These are phyloP conservation scores for Horisme vitalbata DNA, from an alignment of 2,888 invertebrate species.

Conservation along the genomic window DNA sequence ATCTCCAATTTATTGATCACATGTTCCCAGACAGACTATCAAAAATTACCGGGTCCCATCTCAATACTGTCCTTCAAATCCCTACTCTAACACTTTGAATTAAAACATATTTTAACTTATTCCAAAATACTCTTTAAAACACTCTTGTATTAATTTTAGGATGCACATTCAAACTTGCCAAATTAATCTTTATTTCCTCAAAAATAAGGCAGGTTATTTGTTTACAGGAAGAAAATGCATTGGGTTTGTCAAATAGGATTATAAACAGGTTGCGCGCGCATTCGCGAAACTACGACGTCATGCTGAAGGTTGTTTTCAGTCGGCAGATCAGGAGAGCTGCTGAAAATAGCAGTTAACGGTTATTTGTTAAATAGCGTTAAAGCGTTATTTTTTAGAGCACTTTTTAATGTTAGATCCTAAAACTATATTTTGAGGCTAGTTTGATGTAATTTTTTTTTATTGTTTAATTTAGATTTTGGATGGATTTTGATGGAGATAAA, in stretches of 20 bases:
- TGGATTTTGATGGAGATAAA: too few relatives aligned
- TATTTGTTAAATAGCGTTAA: not conserved
- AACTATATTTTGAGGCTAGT: too few relatives aligned
- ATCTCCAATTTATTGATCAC: slow-evolving; percentile 21
- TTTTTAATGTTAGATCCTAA: too few relatives aligned
- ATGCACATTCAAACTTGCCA: not conserved
- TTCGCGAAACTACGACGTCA: slow-evolving; percentile 48
- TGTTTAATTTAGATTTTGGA: too few relatives aligned
- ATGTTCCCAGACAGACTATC: not conserved
- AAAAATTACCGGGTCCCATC: slow-evolving; percentile 21
- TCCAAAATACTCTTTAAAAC: not conserved
- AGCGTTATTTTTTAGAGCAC: not conserved
- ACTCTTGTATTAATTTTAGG: not conserved
- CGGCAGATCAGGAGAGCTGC: slow-evolving; percentile 6
- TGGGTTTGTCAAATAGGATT: slow-evolving; percentile 62
- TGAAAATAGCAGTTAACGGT: not conserved
- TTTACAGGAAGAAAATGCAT: slow-evolving; percentile 10
- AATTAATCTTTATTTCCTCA: not conserved
- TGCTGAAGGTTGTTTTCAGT: slow-evolving; percentile 49
- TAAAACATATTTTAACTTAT: not conserved
- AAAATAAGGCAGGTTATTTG: slow-evolving; percentile 20
- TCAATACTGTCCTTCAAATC: not conserved
- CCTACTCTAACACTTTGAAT: slow-evolving; percentile 9
- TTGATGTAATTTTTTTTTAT: too few relatives aligned
- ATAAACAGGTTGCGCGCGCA: slow-evolving; percentile 78